Evolutionary conservation across 2,888 invertebrate genomes (phyloP), one percentile per base, ranked within the genome.

Genomic region (Sminthurides aquaticus): DNA sequence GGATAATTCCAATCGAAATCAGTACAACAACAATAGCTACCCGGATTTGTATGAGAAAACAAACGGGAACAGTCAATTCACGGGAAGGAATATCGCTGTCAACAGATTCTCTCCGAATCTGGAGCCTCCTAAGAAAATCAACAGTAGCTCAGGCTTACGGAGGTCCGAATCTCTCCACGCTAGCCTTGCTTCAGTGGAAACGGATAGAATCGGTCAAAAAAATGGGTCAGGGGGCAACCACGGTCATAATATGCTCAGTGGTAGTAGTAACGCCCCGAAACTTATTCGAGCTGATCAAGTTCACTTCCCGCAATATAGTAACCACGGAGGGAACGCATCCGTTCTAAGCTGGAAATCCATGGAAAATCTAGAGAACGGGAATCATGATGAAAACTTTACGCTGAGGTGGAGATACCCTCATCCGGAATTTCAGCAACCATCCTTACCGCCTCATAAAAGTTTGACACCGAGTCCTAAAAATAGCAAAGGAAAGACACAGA

Each of bases 401-500:
- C 64, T 74, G 1, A 61, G 69, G 18, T 74, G 74, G 74, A 67
- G 69, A 43, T 74, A 74, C 57, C 71, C 71, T 11, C 63, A 62
- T 57, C 63, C 66, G 2, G 59, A 66, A 34, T 54, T 62, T 27
- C 55, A 43, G 22, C 64, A 59, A 28, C 52, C 24, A 20, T 52
- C 43, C 29, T 34, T 26, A 29, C 64, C 55, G n/a, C 57, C 57
- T 28, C 57, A 57, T 22, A 57, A 48, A 20, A 67, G 60, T 49
- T 60, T 64, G 24, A 64, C 57, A 11, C 57, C 63, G 18, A 67
- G 57, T 34, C 67, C 67, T 22, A 67, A 60, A n/a, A 54, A 60
- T 24, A 64, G 64, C 22, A 64, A 63, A 48, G 60, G 59, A 3
- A 66, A 66, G 27, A 49, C 60, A 29, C 43, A 57, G 22, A 61